Evolutionary conservation across 53 echinoderm and acorn worm species (phyloP).

Genomic region (Hippasteria phrygiana): DNA sequence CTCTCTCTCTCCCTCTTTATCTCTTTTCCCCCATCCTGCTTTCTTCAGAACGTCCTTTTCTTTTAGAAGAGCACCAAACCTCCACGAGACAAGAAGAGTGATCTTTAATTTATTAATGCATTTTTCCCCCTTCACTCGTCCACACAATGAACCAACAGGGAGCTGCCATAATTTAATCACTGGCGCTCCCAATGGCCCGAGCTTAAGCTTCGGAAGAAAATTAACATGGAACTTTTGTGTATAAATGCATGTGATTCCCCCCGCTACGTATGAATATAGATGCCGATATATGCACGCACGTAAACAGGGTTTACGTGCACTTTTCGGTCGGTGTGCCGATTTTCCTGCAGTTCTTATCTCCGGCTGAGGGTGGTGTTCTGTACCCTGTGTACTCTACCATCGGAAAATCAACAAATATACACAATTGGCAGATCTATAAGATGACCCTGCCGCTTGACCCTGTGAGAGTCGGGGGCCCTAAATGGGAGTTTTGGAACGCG

Average conservation of each 20-base stretch:
- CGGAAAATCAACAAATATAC: conserved; percentile 58
- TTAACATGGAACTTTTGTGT: conserved; percentile 68
- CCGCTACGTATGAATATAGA: conserved; percentile 49
- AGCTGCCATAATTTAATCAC: conserved; percentile 48
- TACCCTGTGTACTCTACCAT: conserved; percentile 58
- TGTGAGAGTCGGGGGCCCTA: background rate
- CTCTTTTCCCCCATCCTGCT: background rate
- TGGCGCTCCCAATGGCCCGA: conserved; percentile 52
- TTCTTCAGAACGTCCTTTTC: conserved; percentile 35
- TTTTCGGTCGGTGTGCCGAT: conserved; percentile 31
- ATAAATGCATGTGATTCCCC: conserved; percentile 64
- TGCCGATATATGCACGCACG: conserved; percentile 56
- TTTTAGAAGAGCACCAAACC: conserved; percentile 43
- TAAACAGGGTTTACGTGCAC: conserved; percentile 61
- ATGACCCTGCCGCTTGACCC: conserved; percentile 41
- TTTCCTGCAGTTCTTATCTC: conserved; percentile 49
- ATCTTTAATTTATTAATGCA: conserved; percentile 67
- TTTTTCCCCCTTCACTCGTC: conserved; percentile 57
- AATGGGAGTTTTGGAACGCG: background rate
- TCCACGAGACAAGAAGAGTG: conserved; percentile 22
- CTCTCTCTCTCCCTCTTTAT: background rate
- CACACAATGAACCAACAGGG: conserved; percentile 59
- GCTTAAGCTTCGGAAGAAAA: conserved; percentile 54
- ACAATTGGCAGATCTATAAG: conserved; percentile 56
- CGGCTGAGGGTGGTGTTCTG: conserved; percentile 42